A percentile compares a stretch with the other conserved stretches of the same genome.
Conservation (phyloP, 2,797 vertebrate species). For the Hypotaenidia philippensis region DNA sequence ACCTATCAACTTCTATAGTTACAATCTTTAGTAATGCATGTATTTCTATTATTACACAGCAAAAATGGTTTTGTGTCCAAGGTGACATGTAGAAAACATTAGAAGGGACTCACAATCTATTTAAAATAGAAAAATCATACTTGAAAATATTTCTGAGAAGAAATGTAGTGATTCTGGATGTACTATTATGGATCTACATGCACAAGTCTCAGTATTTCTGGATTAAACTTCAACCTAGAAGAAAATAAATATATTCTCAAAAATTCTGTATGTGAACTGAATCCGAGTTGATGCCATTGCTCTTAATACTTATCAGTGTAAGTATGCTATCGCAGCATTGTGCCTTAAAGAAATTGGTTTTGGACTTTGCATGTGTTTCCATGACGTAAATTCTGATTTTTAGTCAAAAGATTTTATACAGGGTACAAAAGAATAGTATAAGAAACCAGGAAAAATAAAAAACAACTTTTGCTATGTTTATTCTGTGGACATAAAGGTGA, state of each 20-base stretch:
- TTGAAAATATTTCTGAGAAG: neutral
- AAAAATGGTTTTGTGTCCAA: neutral
- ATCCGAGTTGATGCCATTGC: neutral
- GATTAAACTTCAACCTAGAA: neutral
- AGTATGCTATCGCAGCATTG: neutral
- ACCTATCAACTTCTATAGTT: neutral
- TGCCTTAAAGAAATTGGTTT: neutral
- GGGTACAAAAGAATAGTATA: neutral
- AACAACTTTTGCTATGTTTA: neutral
- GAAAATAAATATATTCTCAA: neutral
- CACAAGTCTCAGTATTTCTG: neutral
- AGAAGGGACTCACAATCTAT: neutral
- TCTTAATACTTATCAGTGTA: neutral
- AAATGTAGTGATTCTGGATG: neutral
- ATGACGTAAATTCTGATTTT: neutral
- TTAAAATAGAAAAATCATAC: neutral
- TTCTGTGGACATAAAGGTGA: neutral
- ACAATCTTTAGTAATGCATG: neutral
- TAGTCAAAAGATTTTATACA: neutral
- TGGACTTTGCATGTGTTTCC: neutral
- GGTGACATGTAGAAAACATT: neutral
- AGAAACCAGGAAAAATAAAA: neutral
- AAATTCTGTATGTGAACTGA: neutral
- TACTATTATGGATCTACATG: neutral
- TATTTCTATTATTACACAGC: neutral